Percentiles rank a stretch among this genome's conserved stretches.
These are phyloP conservation scores for Ametastegia equiseti DNA, from an alignment of 2,888 invertebrate genomes.

Conservation along the genomic window DNA sequence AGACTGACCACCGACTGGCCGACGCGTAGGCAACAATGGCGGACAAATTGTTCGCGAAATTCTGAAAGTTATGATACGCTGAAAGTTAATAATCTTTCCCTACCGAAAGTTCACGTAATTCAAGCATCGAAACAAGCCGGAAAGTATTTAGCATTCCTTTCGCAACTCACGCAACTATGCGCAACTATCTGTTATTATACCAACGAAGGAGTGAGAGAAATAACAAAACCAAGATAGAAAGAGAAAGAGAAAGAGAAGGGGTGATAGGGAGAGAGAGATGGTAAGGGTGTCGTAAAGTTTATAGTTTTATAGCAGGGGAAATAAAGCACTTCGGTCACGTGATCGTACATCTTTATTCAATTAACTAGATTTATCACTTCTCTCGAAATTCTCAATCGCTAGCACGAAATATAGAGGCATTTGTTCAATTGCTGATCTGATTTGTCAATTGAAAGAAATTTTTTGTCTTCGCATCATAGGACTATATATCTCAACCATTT, in stretches of 20 bases:
- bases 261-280: too few species aligned
- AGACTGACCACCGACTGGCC: conserved; percentile 32
- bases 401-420: conserved; percentile 1
- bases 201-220: background rate
- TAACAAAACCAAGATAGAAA: background rate
- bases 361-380: conserved; percentile 24
- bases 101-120: conserved; percentile 25
- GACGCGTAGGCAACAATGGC: conserved; percentile 16
- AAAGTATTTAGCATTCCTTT: conserved; percentile 36
- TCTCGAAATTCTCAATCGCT: conserved; percentile 6
- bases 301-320: background rate
- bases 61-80: conserved; percentile 39
- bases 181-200: conserved; percentile 30
- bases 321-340: conserved; percentile 25
- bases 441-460: background rate
- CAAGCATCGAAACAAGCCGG: conserved; percentile 13
- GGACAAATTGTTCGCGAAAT: conserved; percentile 35
- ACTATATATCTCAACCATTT: background rate
- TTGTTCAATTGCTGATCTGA: background rate
- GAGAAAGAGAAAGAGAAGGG: background rate
- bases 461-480: background rate
- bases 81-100: conserved; percentile 38
- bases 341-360: conserved; percentile 30
- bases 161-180: conserved; percentile 33
- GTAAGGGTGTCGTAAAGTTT: conserved; percentile 27